These are phyloP conservation scores for Mustelus asterias DNA, from an alignment of 2,113 vertebrate species.

Conservation along the genomic window DNA sequence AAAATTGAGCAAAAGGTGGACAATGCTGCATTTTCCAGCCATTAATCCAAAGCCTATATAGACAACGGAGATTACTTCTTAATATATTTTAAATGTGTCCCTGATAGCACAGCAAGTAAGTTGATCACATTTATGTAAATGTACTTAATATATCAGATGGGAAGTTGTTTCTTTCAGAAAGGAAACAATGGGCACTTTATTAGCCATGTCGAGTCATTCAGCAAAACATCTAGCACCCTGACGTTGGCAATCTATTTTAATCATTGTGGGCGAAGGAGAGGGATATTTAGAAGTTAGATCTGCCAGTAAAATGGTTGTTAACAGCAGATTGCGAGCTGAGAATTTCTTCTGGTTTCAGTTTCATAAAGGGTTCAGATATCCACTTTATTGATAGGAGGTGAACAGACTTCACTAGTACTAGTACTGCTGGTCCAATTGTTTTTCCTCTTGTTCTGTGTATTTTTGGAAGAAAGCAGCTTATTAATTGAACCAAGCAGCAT, in stretches of 20 bases:
- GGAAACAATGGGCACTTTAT: neutral
- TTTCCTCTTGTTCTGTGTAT: neutral
- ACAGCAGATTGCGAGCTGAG: neutral
- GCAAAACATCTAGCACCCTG: neutral
- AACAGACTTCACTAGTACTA: neutral
- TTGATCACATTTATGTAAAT: neutral
- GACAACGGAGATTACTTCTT: neutral
- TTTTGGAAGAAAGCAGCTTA: neutral
- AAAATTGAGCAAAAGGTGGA: neutral
- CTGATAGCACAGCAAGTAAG: neutral
- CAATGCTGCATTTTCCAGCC: neutral
- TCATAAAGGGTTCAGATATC: neutral
- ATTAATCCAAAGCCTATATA: neutral
- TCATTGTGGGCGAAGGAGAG: neutral
- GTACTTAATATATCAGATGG: neutral
- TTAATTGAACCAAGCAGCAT: neutral
- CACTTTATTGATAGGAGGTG: neutral
- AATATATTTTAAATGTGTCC: neutral
- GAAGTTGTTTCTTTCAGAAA: neutral
- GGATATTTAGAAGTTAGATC: neutral
- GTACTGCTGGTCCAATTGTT: neutral
- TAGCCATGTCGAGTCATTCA: neutral
- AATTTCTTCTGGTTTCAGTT: no score
- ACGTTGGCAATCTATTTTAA: neutral
- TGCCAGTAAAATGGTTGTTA: neutral